These are phyloP conservation scores for Colius striatus DNA, from an alignment of 2,113 vertebrate genomes.

Conservation along the genomic window DNA sequence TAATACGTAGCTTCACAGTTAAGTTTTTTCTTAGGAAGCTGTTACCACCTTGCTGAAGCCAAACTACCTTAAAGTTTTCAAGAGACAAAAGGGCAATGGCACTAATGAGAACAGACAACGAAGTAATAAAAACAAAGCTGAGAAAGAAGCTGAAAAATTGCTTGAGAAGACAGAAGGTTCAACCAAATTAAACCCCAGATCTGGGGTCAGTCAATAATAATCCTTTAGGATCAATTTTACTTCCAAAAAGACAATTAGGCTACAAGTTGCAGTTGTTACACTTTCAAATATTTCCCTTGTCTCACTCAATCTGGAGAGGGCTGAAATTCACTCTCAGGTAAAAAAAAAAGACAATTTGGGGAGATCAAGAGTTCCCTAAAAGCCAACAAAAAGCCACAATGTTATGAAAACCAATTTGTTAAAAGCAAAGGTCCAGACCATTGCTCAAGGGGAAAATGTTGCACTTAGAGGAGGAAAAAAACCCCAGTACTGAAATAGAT, in stretches of 20 bases:
- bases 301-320: background rate
- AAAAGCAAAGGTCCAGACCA: conserved; percentile 7
- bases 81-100: background rate
- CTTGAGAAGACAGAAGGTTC: background rate
- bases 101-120: background rate
- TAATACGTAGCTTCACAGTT: background rate
- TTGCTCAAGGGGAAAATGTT: conserved; percentile 16
- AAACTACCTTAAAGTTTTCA: background rate
- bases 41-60: background rate
- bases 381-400: background rate
- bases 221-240: background rate
- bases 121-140: background rate
- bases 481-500: background rate
- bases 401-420: background rate
- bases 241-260: background rate
- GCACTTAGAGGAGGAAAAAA: background rate
- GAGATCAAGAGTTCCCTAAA: background rate
- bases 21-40: background rate
- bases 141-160: background rate
- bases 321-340: background rate
- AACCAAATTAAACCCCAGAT: background rate
- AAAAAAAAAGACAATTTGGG: no score
- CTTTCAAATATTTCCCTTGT: background rate
- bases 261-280: background rate
- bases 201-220: background rate